Base-by-base conservation (phyloP, 2,113 vertebrate genomes). In the Cryptotis parvus region DNA sequence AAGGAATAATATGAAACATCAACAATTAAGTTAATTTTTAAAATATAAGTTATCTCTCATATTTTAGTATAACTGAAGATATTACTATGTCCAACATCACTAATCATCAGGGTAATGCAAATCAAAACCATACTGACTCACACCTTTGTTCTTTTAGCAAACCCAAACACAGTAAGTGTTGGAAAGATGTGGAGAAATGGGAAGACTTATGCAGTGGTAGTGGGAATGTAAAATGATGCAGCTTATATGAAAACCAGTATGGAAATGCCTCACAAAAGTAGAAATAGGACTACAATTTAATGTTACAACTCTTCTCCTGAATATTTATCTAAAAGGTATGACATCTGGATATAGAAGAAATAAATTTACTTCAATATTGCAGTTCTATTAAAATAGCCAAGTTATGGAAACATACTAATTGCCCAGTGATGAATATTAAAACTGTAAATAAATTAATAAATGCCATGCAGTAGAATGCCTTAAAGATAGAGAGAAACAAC, bases 81-180 rank as follows among this genome's bases (percentile, higher is more conserved):
- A 65, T 68, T 33, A 41, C 33, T 39, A 5, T 77, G 31, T 16
- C 37, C 26, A 22, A 20, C 29, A 55, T 76, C 45, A 76, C 61
- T 76, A 84, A 75, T 55, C 43, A 70, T 80, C 31, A 80, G 27
- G n/a, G 39, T 49, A 33, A 84, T 61, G 29, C 7, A 58, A 76
- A 69, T 55, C 39, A 92, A 92, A 88, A 70, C 45, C 20, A 83
- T 26, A 70, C 45, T 39, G 27, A 88, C 49, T 29, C 39, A 39
- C 6, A 85, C 10, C 16, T 24, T 7, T 58, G 55, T 7, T 20
- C 4, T 24, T n/a, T 58, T 58, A 58, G 55, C 55, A 49, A 45
- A 55, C n/a, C 3, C 20, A n/a, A 73, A 74, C 18, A 9, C 24
- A 55, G 6, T 4, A 75, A 81, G 18, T 49, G 18, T 43, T 81